A percentile compares a stretch with the other conserved stretches of the same genome.
Conservation (phyloP, 2,797 vertebrate genomes). For the Podarcis siculus region DNA sequence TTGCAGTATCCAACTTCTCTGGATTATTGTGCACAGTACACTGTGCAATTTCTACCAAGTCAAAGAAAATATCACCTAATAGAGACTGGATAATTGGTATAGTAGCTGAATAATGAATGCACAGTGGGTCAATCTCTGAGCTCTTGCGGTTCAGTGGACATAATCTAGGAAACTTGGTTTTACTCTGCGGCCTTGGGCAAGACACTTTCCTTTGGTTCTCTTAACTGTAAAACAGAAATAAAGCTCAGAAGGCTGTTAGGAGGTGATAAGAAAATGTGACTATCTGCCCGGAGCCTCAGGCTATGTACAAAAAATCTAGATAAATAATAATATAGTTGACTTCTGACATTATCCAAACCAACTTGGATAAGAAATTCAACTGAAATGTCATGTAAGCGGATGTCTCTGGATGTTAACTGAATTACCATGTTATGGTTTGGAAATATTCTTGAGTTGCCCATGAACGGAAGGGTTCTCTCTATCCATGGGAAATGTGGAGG, state of each 20-base stretch:
- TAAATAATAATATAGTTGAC: neutral
- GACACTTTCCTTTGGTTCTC: neutral
- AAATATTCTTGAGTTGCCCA: too few species aligned
- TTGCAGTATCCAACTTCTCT: constrained; percentile 1
- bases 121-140: neutral
- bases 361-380: neutral
- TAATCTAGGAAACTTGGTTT: neutral
- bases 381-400: neutral
- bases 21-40: neutral
- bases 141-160: neutral
- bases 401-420: neutral
- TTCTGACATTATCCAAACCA: constrained; percentile 1
- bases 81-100: neutral
- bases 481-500: neutral
- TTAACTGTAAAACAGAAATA: neutral
- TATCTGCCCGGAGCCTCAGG: neutral
- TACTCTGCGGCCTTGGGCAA: neutral
- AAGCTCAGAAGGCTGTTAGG: neutral
- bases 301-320: neutral
- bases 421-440: neutral
- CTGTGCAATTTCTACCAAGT: constrained; percentile 5
- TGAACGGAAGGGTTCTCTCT: too few species aligned
- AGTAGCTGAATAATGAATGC: neutral
- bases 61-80: constrained; percentile 12
- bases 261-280: neutral